Percentiles rank a stretch among this genome's conserved stretches.
Conservation (phyloP, 1,140 invertebrate species). For the Thereuonema tuberculata region DNA sequence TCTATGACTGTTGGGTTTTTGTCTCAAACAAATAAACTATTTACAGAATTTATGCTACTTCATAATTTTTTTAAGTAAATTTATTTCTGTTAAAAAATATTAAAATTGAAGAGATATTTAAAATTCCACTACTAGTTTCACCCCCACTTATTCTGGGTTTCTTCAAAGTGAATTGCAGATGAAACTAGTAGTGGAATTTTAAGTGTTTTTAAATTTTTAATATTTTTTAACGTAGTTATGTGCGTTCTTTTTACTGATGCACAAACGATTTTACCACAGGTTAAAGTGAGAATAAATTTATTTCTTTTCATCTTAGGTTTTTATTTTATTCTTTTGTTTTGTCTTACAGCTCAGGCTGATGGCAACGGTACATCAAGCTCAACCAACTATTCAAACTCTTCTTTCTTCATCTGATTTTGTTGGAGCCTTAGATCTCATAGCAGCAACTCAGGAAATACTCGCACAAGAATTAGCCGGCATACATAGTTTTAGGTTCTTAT, state of each 20-base stretch:
- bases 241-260: neutral
- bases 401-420: conserved; percentile 94
- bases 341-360: conserved; percentile 65
- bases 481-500: conserved; percentile 76
- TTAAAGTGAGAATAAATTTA: neutral
- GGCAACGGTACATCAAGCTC: conserved; percentile 91
- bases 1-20: no score
- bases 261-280: neutral
- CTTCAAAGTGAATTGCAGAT: neutral
- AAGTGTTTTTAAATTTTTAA: neutral
- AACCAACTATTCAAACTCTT: conserved; percentile 88
- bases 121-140: no score
- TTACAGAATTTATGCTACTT: no score
- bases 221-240: neutral
- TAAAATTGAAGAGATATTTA: no score
- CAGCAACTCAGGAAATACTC: conserved; percentile 89
- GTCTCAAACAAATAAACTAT: no score
- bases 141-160: no score
- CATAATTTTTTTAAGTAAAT: no score
- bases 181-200: no score
- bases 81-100: no score
- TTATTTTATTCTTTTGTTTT: conserved; percentile 8
- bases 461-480: conserved; percentile 75
- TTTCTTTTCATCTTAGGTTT: neutral
- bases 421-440: conserved; percentile 89